Percentiles rank a stretch among this genome's conserved stretches.
These are phyloP conservation scores for Branchipolynoe longqiensis DNA, from an alignment of 2,888 invertebrate species.

Conservation along the genomic window DNA sequence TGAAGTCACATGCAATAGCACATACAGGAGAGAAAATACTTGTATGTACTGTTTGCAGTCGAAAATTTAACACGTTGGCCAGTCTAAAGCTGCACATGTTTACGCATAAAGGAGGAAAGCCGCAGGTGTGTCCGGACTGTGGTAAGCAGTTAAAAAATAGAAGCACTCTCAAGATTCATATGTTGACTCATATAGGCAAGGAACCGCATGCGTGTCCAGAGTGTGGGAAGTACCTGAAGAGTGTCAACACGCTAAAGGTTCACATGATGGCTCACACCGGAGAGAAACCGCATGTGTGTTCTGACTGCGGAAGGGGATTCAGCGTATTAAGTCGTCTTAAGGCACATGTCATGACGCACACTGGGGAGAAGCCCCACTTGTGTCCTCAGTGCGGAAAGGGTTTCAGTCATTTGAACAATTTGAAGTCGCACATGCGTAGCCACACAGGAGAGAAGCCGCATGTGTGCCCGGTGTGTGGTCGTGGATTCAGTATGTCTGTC, in stretches of 20 bases:
- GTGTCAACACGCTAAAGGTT: neutral
- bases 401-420: neutral
- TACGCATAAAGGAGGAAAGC: conserved; percentile 35
- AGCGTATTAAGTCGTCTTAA: neutral
- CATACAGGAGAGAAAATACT: neutral
- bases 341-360: neutral
- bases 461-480: neutral
- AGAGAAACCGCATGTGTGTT: conserved; percentile 14
- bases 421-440: neutral
- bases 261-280: neutral
- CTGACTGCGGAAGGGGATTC: conserved; percentile 3
- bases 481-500: neutral
- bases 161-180: neutral
- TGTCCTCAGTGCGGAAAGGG: neutral
- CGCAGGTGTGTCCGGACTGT: conserved; percentile 61
- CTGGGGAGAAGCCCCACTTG: neutral
- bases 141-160: neutral
- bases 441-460: neutral
- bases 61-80: neutral
- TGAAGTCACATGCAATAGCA: neutral
- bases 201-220: neutral
- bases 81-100: neutral
- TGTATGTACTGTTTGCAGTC: neutral
- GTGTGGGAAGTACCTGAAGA: conserved; percentile 3
- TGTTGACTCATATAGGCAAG: neutral